Evolutionary conservation across 2,113 vertebrate species (phyloP), one percentile per base, ranked within the genome.

Genomic region (Pteronura brasiliensis): DNA sequence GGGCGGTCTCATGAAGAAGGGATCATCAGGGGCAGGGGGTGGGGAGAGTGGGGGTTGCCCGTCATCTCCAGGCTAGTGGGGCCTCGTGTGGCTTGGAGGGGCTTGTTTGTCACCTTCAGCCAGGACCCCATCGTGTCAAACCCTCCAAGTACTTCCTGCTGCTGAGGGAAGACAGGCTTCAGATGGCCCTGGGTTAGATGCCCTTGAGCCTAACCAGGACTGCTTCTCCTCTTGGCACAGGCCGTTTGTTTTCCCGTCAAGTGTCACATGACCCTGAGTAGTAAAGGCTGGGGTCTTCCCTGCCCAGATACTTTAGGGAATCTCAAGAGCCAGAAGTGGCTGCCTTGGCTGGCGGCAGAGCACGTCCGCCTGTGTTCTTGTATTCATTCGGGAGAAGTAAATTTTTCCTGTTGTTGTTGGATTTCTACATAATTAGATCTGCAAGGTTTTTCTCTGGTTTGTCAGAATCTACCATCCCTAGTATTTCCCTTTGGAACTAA

Each of bases 281-380:
- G 31, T 17, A 7, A 21, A 4, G 6, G 31, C 31, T 31, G 44
- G n/a, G 49, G 57, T 14, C 81, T 12, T 47, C 29, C 27, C 55
- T 0, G 6, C 59, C 49, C 77, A 12, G 23, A 17, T 2, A 5
- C 44, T 9, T 9, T 0, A 0, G 49, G n/a, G 47, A 21, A 23
- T 14, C 49, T 15, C 4, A 7, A 15, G 69, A 71, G 23, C 42
- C 52, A 12, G 21, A n/a, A 9, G 18, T 1, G 1, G 67, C 67
- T 31, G 23, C 29, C 7, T 0, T 44, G 47, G 23, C 14, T 18
- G 9, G 21, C 8, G 17, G 13, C 57, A 65, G 11, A 71, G 36
- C 2, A 0, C 0, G 0, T 5, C 29, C 0, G 0, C 94, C 21
- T 31, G 4, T 25, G 55, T 87, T 96, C 67, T 90, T 83, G 57